Evolutionary conservation across 1,140 invertebrate genomes (phyloP).

Genomic region (Euschistus heros): DNA sequence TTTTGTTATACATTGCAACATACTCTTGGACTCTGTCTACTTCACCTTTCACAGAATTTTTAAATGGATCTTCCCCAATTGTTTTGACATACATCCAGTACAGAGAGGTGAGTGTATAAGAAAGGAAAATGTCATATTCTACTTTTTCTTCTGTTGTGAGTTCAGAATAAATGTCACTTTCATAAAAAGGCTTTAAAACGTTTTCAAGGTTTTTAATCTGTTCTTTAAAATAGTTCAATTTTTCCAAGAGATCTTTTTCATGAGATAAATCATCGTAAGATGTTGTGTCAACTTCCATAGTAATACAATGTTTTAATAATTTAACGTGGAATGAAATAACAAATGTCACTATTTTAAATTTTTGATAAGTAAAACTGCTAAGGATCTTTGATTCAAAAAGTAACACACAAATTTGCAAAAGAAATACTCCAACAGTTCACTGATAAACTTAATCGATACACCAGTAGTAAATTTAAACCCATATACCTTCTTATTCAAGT

Average conservation of each 20-base stretch:
- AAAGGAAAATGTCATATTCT: slow-evolving; percentile 47
- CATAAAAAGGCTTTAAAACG: slow-evolving; percentile 2
- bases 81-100: slow-evolving; percentile 47
- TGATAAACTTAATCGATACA: too few species aligned
- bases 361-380: too few species aligned
- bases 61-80: slow-evolving; percentile 40
- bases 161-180: slow-evolving; percentile 36
- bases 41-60: slow-evolving; percentile 35
- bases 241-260: slow-evolving; percentile 3
- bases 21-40: slow-evolving; percentile 43
- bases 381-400: too few species aligned
- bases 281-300: not conserved
- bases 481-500: too few species aligned
- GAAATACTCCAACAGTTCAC: too few species aligned
- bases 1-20: slow-evolving; percentile 46
- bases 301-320: too few species aligned
- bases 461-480: too few species aligned
- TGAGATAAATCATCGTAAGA: not conserved
- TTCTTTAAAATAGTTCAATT: slow-evolving; percentile 7
- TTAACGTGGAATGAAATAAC: too few species aligned
- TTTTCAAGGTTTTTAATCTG: not conserved
- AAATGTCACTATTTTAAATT: too few species aligned
- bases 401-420: too few species aligned
- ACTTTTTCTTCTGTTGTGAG: slow-evolving; percentile 43
- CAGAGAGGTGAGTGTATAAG: slow-evolving; percentile 45